phyloP scores from a whole-genome alignment of 1,140 invertebrate genomes.

The Tachypleus tridentatus region DNA sequence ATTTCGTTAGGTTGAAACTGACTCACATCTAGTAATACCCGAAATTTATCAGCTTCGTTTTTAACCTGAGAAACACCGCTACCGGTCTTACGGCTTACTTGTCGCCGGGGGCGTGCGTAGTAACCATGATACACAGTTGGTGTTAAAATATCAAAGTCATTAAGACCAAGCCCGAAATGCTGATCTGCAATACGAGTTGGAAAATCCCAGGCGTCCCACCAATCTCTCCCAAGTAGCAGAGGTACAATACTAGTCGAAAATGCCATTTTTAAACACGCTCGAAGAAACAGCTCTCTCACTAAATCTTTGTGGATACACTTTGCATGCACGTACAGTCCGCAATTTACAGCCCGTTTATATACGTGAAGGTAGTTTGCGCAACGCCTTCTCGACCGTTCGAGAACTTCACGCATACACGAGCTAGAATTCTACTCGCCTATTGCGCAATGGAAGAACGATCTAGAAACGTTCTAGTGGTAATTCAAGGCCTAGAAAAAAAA shows the following conservation, averaged over 20 bases:
- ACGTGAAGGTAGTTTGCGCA: no score
- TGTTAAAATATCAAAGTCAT: constrained; percentile 20
- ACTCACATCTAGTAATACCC: constrained; percentile 64
- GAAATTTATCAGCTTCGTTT: constrained; percentile 29
- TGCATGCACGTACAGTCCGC: no score
- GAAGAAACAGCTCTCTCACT: no score
- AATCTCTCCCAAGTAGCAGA: constrained; percentile 2
- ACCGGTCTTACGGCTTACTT: not conserved
- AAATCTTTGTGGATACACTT: no score
- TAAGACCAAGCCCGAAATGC: constrained; percentile 24
- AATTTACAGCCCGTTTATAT: no score
- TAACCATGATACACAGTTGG: constrained; percentile 14
- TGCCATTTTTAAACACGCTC: no score
- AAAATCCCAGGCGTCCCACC: constrained; percentile 15
- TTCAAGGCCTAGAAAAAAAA: no score
- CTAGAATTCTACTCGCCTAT: no score
- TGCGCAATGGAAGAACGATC: no score
- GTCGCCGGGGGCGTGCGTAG: constrained; percentile 14
- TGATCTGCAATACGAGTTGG: constrained; percentile 24
- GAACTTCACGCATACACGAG: no score
- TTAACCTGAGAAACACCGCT: constrained; percentile 11
- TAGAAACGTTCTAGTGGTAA: no score
- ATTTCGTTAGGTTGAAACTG: constrained; percentile 74
- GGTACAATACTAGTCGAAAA: not conserved
- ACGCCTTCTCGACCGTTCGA: no score